These are phyloP conservation scores for Chymomyza amoena DNA, from an alignment of 2,888 invertebrate species.

Conservation along the genomic window DNA sequence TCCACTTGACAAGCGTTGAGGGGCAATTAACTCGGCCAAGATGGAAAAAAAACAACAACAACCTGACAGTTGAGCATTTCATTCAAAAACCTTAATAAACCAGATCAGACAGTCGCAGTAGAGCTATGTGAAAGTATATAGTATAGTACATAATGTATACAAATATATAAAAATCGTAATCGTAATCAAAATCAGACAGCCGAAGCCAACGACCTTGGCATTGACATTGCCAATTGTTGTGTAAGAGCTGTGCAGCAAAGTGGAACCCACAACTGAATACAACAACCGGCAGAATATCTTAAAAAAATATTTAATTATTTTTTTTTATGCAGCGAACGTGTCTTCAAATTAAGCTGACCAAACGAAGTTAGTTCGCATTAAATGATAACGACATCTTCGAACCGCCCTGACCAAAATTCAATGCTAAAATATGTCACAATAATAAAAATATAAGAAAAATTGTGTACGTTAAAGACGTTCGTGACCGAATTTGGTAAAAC, in stretches of 20 bases:
- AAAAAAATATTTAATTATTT: background rate
- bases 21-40: constrained; percentile 41
- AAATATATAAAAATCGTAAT: constrained; percentile 1
- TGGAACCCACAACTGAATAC: constrained; percentile 39
- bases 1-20: constrained; percentile 52
- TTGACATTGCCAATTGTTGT: constrained; percentile 52
- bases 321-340: background rate
- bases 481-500: no score
- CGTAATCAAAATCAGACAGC: background rate
- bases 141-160: background rate
- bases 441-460: background rate
- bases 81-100: constrained; percentile 11
- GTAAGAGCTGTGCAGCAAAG: constrained; percentile 53
- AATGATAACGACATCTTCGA: background rate
- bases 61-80: constrained; percentile 7
- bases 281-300: background rate
- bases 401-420: constrained; percentile 15
- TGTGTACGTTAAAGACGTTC: background rate
- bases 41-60: constrained; percentile 3
- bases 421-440: background rate
- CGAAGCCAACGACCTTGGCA: constrained; percentile 58
- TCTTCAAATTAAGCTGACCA: background rate
- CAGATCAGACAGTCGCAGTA: constrained; percentile 24
- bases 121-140: background rate
- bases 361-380: background rate